These are phyloP conservation scores for Stichopus horrens DNA, from an alignment of 53 echinoderm and acorn worm genomes.

Conservation along the genomic window DNA sequence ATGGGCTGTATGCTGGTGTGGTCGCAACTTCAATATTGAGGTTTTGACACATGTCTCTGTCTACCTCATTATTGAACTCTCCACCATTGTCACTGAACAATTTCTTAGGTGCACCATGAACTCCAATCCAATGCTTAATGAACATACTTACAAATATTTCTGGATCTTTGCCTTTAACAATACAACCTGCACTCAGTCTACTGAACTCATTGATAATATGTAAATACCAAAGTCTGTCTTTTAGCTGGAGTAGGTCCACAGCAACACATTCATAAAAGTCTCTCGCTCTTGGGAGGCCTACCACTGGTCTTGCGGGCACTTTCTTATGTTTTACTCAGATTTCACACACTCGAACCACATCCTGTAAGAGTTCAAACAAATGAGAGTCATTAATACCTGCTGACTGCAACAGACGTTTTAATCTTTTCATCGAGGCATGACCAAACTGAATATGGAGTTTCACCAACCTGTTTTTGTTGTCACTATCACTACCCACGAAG, in stretches of 20 bases:
- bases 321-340: too few relatives aligned
- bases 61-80: conserved; percentile 30
- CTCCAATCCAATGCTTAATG: conserved; percentile 52
- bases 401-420: too few relatives aligned
- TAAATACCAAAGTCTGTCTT: conserved; percentile 41
- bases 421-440: too few relatives aligned
- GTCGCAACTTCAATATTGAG: background rate
- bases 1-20: conserved; percentile 23
- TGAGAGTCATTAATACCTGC: too few relatives aligned
- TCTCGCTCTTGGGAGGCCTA: too few relatives aligned
- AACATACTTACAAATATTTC: conserved; percentile 51
- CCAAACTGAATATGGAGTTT: too few relatives aligned
- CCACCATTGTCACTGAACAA: conserved; percentile 44
- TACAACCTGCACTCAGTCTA: conserved; percentile 47
- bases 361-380: too few relatives aligned
- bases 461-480: too few relatives aligned
- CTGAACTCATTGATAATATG: conserved; percentile 57
- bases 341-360: too few relatives aligned
- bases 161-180: conserved; percentile 39
- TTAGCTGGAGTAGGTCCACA: conserved; percentile 37
- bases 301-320: too few relatives aligned
- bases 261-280: conserved; percentile 55
- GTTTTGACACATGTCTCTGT: conserved; percentile 23
- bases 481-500: background rate
- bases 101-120: conserved; percentile 50